phyloP scores from a whole-genome alignment of 1,140 invertebrate genomes.

The Euura saliciscinereae region DNA sequence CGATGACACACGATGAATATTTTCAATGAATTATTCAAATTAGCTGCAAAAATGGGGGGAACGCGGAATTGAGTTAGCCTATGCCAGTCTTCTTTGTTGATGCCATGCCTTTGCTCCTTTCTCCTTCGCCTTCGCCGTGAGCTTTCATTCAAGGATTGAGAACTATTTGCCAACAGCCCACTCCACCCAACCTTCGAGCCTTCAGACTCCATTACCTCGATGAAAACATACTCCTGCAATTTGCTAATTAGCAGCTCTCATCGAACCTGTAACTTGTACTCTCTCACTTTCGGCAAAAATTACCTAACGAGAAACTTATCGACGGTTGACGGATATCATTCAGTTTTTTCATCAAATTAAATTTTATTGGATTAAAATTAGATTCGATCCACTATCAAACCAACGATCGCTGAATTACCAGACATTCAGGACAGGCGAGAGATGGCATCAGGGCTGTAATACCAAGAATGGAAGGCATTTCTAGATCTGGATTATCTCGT shows the following conservation, averaged over 20 bases:
- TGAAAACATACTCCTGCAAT: constrained; percentile 4
- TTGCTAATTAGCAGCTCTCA: neutral
- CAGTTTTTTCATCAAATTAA: neutral
- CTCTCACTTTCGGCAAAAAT: neutral
- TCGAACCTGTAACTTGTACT: neutral
- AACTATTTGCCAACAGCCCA: neutral
- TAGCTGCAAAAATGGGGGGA: constrained; percentile 28
- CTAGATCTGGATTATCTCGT: constrained; percentile 31
- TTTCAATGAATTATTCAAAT: constrained; percentile 43
- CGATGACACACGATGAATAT: constrained; percentile 45
- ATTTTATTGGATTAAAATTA: no score
- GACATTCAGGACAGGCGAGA: constrained; percentile 31
- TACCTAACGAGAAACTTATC: constrained; percentile 1
- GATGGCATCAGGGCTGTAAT: neutral
- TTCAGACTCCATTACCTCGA: neutral
- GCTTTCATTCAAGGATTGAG: neutral
- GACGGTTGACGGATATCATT: neutral
- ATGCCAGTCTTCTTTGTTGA: neutral
- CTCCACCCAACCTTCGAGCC: neutral
- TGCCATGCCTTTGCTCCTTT: neutral
- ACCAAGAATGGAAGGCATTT: constrained; percentile 25
- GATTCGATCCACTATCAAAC: no score
- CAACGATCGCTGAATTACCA: constrained; percentile 22
- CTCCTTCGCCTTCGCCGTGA: neutral
- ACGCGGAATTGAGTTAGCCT: constrained; percentile 42